Evolutionary conservation across 2,113 vertebrate genomes (phyloP).

Genomic region (Gulo gulo): DNA sequence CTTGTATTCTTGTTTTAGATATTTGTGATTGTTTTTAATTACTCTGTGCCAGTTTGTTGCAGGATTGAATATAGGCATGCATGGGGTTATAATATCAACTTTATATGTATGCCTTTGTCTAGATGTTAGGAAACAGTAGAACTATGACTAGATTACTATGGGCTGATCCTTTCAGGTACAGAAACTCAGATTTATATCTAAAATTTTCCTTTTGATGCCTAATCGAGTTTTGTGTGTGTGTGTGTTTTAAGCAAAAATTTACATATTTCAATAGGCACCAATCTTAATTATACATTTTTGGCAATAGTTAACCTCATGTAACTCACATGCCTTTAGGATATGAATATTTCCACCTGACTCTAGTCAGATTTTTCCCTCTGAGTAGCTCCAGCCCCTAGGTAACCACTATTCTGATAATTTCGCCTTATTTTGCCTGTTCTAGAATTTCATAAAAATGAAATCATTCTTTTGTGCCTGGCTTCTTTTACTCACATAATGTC

Average conservation of each 20-base stretch:
- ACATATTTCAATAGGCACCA: not conserved
- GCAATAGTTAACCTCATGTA: not conserved
- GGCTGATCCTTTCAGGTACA: not conserved
- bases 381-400: not conserved
- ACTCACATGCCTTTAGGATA: not conserved
- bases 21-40: constrained; percentile 19
- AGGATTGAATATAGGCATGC: not conserved
- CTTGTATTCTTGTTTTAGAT: not conserved
- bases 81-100: not conserved
- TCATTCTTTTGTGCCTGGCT: not conserved
- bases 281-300: not conserved
- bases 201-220: not conserved
- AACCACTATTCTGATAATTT: not conserved
- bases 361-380: not conserved
- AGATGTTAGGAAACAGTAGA: not conserved
- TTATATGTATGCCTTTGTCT: not conserved
- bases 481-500: not conserved
- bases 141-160: not conserved
- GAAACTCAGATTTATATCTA: not conserved
- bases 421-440: not conserved
- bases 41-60: not conserved
- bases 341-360: not conserved
- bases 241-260: constrained; percentile 2
- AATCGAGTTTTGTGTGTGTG: not conserved
- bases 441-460: not conserved